Evolutionary conservation across 2,113 vertebrate genomes (phyloP).

Genomic region (Pantherophis guttatus): DNA sequence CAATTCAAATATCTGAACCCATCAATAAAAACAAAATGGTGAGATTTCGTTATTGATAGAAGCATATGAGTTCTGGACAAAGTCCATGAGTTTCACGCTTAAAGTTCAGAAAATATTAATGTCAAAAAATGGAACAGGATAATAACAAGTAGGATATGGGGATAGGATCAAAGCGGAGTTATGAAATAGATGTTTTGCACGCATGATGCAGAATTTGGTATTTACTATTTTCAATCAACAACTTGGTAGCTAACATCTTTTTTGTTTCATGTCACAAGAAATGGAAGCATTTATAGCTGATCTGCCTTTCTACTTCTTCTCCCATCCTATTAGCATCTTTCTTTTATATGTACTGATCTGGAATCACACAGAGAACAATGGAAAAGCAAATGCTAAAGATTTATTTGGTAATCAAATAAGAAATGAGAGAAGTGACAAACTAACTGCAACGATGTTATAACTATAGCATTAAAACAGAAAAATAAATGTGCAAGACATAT

Average conservation of each 20-base stretch:
- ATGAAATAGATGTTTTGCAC: not conserved
- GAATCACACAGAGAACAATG: not conserved
- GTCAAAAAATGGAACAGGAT: not conserved
- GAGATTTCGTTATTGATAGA: not conserved
- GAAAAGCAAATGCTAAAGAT: not conserved
- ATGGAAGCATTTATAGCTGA: constrained; percentile 25
- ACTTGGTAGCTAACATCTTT: constrained; percentile 49
- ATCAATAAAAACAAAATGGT: not conserved
- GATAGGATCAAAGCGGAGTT: not conserved
- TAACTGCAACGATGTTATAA: not conserved
- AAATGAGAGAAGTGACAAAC: not conserved
- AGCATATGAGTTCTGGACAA: not conserved
- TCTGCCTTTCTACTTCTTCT: not conserved
- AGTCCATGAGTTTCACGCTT: not conserved
- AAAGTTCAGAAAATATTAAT: not conserved
- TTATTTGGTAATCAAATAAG: not conserved
- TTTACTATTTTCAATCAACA: constrained; percentile 3
- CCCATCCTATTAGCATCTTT: not conserved
- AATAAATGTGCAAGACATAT: not conserved
- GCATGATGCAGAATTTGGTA: not conserved
- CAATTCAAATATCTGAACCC: not conserved
- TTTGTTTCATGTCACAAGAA: constrained; percentile 44
- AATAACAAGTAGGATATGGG: not conserved
- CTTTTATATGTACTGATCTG: not conserved
- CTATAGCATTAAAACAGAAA: not conserved